Percentiles rank a stretch among this genome's conserved stretches.
These are phyloP conservation scores for Chymomyza procnemis DNA, from an alignment of 2,888 invertebrate genomes.

Conservation along the genomic window DNA sequence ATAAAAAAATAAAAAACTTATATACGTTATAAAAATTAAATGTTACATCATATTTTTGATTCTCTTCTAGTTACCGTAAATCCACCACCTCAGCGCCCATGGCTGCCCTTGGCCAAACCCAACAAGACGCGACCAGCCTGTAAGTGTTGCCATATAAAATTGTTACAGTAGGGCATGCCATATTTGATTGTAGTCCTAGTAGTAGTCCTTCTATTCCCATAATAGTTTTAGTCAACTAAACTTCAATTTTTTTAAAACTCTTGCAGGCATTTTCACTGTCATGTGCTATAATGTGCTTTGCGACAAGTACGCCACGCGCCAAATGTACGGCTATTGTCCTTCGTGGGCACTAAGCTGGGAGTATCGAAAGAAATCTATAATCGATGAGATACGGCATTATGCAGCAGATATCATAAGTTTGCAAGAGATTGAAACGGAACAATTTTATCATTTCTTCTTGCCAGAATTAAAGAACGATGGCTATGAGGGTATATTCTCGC, in stretches of 20 bases:
- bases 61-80: slow-evolving; percentile 90
- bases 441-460: slow-evolving; percentile 97
- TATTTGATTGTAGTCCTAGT: no score
- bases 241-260: not conserved
- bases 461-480: slow-evolving; percentile 95
- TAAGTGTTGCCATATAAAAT: slow-evolving; percentile 81
- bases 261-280: slow-evolving; percentile 94
- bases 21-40: slow-evolving; percentile 6
- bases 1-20: no score
- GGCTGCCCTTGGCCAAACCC: slow-evolving; percentile 95
- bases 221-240: not conserved
- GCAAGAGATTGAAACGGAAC: slow-evolving; percentile 99
- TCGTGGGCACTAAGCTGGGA: slow-evolving; percentile 99
- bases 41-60: slow-evolving; percentile 4
- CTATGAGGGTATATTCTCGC: slow-evolving; percentile 97
- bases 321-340: slow-evolving; percentile 99
- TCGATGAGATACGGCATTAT: slow-evolving; percentile 97
- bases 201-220: no score
- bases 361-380: slow-evolving; percentile 96
- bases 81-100: slow-evolving; percentile 94
- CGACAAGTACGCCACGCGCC: slow-evolving; percentile 98
- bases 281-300: slow-evolving; percentile 99
- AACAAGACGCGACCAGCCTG: slow-evolving; percentile 93
- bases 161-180: no score
- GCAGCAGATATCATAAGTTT: slow-evolving; percentile 97